Percentiles rank a stretch among this genome's conserved stretches.
phyloP scores from a whole-genome alignment of 2,113 vertebrate species.

The Ceyx cyanopectus region DNA sequence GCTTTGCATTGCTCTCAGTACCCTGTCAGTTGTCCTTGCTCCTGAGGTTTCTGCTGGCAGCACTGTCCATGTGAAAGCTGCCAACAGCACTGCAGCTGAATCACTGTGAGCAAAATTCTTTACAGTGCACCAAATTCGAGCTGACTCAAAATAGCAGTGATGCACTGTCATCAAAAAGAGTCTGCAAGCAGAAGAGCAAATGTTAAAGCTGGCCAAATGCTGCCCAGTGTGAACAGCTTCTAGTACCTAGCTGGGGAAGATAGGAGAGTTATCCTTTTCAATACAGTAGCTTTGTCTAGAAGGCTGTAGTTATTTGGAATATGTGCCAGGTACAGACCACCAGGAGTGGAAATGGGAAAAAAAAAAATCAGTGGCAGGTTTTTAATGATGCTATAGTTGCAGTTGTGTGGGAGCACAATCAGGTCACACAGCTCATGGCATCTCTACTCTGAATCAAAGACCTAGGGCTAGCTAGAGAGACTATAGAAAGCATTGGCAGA shows the following conservation, averaged over 20 bases:
- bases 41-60: slow-evolving; percentile 47
- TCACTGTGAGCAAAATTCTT: slow-evolving; percentile 5
- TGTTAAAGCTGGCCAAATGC: not conserved
- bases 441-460: not conserved
- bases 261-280: not conserved
- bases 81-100: slow-evolving; percentile 24
- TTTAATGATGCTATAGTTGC: not conserved
- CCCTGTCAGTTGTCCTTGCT: not conserved
- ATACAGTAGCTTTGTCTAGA: not conserved
- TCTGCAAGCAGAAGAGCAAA: not conserved
- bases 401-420: not conserved
- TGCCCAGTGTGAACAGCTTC: not conserved
- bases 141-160: not conserved
- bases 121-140: not conserved
- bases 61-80: not conserved
- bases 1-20: not conserved
- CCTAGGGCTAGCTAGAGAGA: not conserved
- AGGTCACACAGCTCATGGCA: not conserved
- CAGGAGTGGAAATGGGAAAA: not conserved
- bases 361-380: not conserved
- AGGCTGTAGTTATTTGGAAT: not conserved
- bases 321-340: not conserved
- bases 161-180: slow-evolving; percentile 11
- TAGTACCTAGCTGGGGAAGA: not conserved
- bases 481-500: not conserved